phyloP scores from a whole-genome alignment of 64 coral and sea anemone species.

The Hydrozoanthus tunicans region DNA sequence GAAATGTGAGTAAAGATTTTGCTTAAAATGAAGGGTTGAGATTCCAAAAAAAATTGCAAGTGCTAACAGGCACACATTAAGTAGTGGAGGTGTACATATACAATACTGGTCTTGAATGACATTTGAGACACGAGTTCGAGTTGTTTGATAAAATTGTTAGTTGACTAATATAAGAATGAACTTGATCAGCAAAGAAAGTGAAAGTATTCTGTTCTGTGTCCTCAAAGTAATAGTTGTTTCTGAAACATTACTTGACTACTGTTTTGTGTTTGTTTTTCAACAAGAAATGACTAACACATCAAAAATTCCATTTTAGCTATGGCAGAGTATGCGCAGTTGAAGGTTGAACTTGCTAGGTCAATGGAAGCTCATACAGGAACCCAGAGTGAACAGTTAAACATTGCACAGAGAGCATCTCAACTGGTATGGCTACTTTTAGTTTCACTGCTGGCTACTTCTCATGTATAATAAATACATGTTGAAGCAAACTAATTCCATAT shows the following conservation, averaged over 20 bases:
- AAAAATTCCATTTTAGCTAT: conserved; percentile 53
- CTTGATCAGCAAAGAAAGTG: too few relatives aligned
- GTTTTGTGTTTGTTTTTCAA: neutral
- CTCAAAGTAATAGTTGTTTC: neutral
- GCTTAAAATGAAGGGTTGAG: neutral
- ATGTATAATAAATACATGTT: too few relatives aligned
- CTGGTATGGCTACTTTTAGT: conserved; percentile 46
- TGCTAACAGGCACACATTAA: neutral
- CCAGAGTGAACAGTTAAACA: conserved; percentile 83
- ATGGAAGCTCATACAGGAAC: conserved; percentile 85
- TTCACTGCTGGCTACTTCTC: neutral
- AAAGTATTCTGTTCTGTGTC: neutral
- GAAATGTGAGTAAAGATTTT: conserved; percentile 62
- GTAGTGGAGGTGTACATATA: too few relatives aligned
- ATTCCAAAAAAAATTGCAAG: neutral
- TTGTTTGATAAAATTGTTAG: too few relatives aligned
- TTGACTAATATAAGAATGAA: too few relatives aligned
- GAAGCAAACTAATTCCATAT: too few relatives aligned
- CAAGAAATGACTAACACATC: too few relatives aligned
- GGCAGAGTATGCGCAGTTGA: conserved; percentile 92
- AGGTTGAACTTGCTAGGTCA: conserved; percentile 83
- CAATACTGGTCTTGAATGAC: too few relatives aligned
- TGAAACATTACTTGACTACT: neutral
- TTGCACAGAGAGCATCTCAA: conserved; percentile 74
- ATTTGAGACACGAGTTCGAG: too few relatives aligned